Percentiles rank a stretch among this genome's conserved stretches.
phyloP scores from a whole-genome alignment of 2,113 vertebrate species.

The Gnathonemus longibarbis region DNA sequence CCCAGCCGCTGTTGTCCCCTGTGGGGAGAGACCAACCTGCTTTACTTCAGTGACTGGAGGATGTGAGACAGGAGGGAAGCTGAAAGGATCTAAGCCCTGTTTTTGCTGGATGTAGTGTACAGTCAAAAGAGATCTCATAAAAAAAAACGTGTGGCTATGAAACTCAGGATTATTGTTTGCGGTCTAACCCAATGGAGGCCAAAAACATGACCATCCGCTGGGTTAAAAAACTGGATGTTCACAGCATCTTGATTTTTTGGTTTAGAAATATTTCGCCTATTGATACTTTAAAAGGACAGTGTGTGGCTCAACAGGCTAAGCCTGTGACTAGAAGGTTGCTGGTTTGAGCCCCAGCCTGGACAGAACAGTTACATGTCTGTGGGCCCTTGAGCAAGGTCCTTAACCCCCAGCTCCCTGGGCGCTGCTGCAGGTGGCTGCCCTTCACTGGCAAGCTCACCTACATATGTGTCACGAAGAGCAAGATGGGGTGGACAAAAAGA shows the following conservation, averaged over 20 bases:
- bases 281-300: neutral
- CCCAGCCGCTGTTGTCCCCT: slow-evolving; percentile 49
- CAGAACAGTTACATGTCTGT: neutral
- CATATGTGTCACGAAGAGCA: neutral
- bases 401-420: neutral
- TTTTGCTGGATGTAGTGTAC: neutral
- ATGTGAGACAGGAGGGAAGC: neutral
- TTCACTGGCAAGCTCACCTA: neutral
- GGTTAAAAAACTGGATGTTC: neutral
- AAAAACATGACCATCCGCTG: neutral
- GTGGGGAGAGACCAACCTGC: neutral
- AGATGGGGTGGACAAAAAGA: neutral
- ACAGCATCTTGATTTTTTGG: neutral
- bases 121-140: neutral
- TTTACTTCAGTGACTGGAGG: neutral
- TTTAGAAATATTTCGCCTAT: neutral
- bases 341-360: neutral
- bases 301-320: neutral
- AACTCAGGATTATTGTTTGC: neutral
- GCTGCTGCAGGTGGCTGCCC: neutral
- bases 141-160: neutral
- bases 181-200: neutral
- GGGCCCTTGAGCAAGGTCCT: neutral
- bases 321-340: neutral
- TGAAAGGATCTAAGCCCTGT: neutral